Evolutionary conservation across 2,113 vertebrate genomes (phyloP).

Genomic region (Ploceus nigricollis): DNA sequence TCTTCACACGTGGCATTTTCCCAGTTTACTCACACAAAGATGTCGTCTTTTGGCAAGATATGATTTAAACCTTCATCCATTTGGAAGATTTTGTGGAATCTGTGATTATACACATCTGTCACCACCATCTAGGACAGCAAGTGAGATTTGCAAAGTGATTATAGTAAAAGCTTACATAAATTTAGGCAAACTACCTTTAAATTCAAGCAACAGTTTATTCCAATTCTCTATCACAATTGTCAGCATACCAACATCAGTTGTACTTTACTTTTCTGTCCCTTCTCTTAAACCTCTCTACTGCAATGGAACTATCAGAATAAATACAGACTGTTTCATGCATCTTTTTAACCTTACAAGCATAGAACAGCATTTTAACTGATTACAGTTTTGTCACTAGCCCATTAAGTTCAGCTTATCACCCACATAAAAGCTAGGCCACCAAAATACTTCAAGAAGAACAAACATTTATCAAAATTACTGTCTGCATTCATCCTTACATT

Average conservation of each 20-base stretch:
- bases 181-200: not conserved
- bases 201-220: not conserved
- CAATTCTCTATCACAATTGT: not conserved
- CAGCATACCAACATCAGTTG: not conserved
- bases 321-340: not conserved
- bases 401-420: not conserved
- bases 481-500: conserved; percentile 76
- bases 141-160: conserved; percentile 17
- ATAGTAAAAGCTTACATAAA: not conserved
- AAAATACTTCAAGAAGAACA: not conserved
- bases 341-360: not conserved
- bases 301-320: not conserved
- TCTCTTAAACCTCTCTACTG: not conserved
- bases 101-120: conserved; percentile 95
- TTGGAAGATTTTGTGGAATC: conserved; percentile 95
- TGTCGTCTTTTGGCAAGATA: conserved; percentile 95
- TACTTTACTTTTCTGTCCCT: not conserved
- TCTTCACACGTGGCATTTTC: not conserved
- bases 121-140: conserved; percentile 89
- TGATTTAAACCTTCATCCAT: conserved; percentile 91
- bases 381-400: not conserved
- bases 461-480: not conserved
- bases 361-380: not conserved
- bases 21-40: conserved; percentile 88
- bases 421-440: not conserved